Base-by-base conservation (phyloP, 2,797 vertebrate genomes). In the Tragelaphus oryx region DNA sequence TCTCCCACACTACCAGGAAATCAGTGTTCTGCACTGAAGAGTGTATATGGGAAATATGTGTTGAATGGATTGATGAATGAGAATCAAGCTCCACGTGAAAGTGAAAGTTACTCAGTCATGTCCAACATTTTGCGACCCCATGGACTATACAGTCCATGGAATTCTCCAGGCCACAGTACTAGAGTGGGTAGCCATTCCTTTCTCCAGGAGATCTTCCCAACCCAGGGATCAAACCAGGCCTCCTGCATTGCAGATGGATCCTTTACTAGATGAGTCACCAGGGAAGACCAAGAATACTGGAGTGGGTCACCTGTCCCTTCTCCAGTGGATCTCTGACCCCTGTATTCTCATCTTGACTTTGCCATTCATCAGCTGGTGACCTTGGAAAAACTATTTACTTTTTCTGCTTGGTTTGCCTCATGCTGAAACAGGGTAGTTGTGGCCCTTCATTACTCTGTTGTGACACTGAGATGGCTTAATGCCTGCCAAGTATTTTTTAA, bases 401-500 rank as follows among this genome's bases (percentile, higher is more conserved):
- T 46, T 24, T 88, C 41, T 78, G 41, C 28, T 48, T 91, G 33
- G 6, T 68, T 93, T 82, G 17, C 22, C 20, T 76, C 54, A n/a
- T 24, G 13, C 14, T 76, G 82, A 71, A 83, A 76, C 41, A 4
- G 16, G n/a, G 48, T 26, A 18, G 52, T 14, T 89, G 4, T 85
- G 52, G 8, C 41, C 82, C 18, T 18, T n/a, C 33, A 13, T 48
- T 75, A 96, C 30, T 74, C 48, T 54, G 3, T 37, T 50, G 12
- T 26, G 7, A 59, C 28, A 88, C 76, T 54, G 59, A 93, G 30
- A 74, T 79, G 52, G 79, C 4, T 78, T 82, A 44, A 81, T 55
- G 71, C 28, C 14, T 75, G 14, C 4, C 74, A 93, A 93, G 7
- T 57, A 87, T 75, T 94, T 91, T 95, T 46, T 24, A 37, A 89